These are phyloP conservation scores for Tinea pellionella DNA, from an alignment of 2,888 invertebrate species.

Conservation along the genomic window DNA sequence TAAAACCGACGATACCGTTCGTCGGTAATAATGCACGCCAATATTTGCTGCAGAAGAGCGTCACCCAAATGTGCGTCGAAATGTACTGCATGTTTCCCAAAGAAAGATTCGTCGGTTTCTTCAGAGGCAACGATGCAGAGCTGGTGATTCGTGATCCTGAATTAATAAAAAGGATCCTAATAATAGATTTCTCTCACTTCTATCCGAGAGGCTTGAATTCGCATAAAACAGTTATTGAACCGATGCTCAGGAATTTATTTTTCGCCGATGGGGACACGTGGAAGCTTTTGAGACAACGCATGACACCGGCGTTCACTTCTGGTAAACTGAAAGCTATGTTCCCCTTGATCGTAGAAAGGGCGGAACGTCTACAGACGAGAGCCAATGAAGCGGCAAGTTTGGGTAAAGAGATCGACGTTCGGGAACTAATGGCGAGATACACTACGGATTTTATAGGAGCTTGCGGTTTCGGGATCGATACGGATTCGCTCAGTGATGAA, in stretches of 20 bases:
- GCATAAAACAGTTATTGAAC: slow-evolving; percentile 31
- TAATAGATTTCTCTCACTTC: slow-evolving; percentile 33
- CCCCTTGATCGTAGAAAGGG: slow-evolving; percentile 39
- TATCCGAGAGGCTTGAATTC: slow-evolving; percentile 32
- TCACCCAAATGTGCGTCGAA: slow-evolving; percentile 30
- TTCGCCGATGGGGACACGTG: slow-evolving; percentile 44
- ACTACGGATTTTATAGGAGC: slow-evolving; percentile 47
- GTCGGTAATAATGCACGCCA: slow-evolving; percentile 34
- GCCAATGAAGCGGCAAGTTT: slow-evolving; percentile 25
- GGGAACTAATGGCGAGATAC: slow-evolving; percentile 47
- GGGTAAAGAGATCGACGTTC: slow-evolving; percentile 24
- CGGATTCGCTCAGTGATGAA: slow-evolving; percentile 36
- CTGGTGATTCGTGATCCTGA: slow-evolving; percentile 37
- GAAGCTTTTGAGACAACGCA: slow-evolving; percentile 41
- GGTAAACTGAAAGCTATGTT: slow-evolving; percentile 48
- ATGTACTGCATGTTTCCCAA: slow-evolving; percentile 37
- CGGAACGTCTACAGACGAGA: slow-evolving; percentile 32
- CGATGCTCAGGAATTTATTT: slow-evolving; percentile 38
- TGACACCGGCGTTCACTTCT: slow-evolving; percentile 45
- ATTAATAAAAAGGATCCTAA: slow-evolving; percentile 30
- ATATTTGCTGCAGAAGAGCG: slow-evolving; percentile 29
- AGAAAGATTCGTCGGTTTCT: slow-evolving; percentile 29
- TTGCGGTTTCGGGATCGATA: slow-evolving; percentile 41
- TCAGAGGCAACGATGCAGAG: slow-evolving; percentile 20
- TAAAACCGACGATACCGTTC: slow-evolving; percentile 31